These are phyloP conservation scores for Oncorhynchus masou DNA, from an alignment of 2,113 vertebrate genomes.

Conservation along the genomic window DNA sequence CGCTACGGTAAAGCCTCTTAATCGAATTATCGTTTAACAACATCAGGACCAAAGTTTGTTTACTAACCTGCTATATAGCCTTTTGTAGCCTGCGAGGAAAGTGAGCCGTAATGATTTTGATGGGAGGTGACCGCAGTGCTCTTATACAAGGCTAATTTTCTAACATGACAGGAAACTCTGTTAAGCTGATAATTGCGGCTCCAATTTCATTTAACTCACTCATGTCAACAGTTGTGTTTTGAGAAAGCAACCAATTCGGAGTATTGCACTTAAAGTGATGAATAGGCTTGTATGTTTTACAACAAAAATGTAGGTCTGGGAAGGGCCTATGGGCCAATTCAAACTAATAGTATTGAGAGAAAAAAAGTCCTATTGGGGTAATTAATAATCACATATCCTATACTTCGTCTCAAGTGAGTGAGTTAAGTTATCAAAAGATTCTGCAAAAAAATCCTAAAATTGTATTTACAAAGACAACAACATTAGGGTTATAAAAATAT, in stretches of 20 bases:
- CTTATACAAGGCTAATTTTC: slow-evolving; percentile 76
- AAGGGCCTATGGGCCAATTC: background rate
- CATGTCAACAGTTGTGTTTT: slow-evolving; percentile 77
- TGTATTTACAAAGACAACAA: no score
- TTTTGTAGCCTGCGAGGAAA: slow-evolving; percentile 64
- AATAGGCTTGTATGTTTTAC: no score
- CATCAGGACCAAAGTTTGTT: slow-evolving; percentile 38
- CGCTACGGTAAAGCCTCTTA: slow-evolving; percentile 18
- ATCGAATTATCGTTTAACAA: slow-evolving; percentile 1
- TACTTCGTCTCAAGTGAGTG: no score
- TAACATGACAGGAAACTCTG: slow-evolving; percentile 78
- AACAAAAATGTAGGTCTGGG: no score
- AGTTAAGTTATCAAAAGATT: no score
- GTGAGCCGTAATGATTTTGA: slow-evolving; percentile 67
- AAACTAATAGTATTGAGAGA: no score
- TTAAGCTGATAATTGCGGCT: slow-evolving; percentile 79
- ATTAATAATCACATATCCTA: no score
- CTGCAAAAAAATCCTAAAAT: no score
- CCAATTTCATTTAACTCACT: slow-evolving; percentile 78
- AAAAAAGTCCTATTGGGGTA: no score
- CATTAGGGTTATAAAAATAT: no score
- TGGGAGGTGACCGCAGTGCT: slow-evolving; percentile 61
- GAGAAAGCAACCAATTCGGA: slow-evolving; percentile 45
- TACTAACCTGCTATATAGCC: slow-evolving; percentile 51
- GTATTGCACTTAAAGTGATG: slow-evolving; percentile 20